Evolutionary conservation across 2,888 invertebrate genomes (phyloP).

Genomic region (Pelosia muscerda): DNA sequence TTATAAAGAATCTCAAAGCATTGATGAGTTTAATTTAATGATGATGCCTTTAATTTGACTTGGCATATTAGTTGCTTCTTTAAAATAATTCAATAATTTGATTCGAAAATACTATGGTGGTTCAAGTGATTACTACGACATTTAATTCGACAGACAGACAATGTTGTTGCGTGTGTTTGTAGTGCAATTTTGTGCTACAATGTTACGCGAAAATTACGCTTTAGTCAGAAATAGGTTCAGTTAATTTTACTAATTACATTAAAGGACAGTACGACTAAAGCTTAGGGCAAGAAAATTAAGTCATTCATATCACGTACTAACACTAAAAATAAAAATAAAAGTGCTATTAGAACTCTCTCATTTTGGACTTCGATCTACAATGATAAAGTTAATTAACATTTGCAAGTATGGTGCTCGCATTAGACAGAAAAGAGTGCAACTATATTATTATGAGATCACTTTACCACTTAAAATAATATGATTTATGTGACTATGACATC

Average conservation of each 20-base stretch:
- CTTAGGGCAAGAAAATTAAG: not conserved
- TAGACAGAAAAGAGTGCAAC: not conserved
- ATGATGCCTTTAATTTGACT: too few relatives aligned
- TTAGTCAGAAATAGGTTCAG: not conserved
- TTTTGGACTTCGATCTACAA: not conserved
- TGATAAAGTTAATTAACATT: not conserved
- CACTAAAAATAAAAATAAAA: not conserved
- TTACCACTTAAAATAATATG: too few relatives aligned
- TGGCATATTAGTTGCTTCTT: too few relatives aligned
- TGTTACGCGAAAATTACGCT: too few relatives aligned
- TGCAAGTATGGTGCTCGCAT: not conserved
- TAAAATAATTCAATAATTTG: too few relatives aligned
- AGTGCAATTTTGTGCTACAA: too few relatives aligned
- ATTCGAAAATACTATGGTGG: too few relatives aligned
- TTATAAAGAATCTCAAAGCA: too few relatives aligned
- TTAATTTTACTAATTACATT: not conserved
- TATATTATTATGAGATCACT: not conserved
- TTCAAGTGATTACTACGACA: too few relatives aligned
- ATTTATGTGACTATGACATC: not conserved
- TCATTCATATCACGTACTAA: not conserved
- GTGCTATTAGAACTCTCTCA: not conserved
- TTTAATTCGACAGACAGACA: too few relatives aligned
- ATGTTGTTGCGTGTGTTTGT: too few relatives aligned
- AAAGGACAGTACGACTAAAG: not conserved
- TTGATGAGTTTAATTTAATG: too few relatives aligned